phyloP scores from a whole-genome alignment of 2,797 vertebrate species.

The Anas capensis region DNA sequence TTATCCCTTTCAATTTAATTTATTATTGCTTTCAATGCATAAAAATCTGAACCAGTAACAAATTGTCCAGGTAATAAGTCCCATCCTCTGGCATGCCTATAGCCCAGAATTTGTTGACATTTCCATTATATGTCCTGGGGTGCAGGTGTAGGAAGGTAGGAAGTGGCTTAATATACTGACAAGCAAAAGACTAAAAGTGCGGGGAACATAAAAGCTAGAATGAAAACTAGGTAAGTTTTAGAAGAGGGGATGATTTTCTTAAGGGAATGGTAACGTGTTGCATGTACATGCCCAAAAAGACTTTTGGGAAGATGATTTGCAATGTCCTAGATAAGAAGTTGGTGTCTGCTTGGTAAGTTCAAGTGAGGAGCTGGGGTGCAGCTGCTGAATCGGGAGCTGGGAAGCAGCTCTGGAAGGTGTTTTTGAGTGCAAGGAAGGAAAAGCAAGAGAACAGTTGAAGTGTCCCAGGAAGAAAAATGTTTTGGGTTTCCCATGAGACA shows the following conservation, averaged over 20 bases:
- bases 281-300: neutral
- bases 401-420: neutral
- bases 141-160: neutral
- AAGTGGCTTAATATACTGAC: neutral
- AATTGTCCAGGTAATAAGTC: slow-evolving; percentile 27
- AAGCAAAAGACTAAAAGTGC: neutral
- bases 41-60: slow-evolving; percentile 18
- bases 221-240: neutral
- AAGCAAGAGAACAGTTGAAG: neutral
- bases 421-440: neutral
- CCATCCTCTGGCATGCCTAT: neutral
- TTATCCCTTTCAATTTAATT: slow-evolving; percentile 64
- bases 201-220: neutral
- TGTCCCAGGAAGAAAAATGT: neutral
- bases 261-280: neutral
- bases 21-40: slow-evolving; percentile 37
- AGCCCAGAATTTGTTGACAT: slow-evolving; percentile 33
- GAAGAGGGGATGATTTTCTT: neutral
- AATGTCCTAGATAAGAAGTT: neutral
- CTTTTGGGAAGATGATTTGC: neutral
- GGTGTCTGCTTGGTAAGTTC: neutral
- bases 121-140: neutral
- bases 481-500: neutral
- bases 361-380: neutral
- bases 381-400: neutral